These are phyloP conservation scores for Brenthis ino DNA, from an alignment of 2,888 invertebrate species.

Conservation along the genomic window DNA sequence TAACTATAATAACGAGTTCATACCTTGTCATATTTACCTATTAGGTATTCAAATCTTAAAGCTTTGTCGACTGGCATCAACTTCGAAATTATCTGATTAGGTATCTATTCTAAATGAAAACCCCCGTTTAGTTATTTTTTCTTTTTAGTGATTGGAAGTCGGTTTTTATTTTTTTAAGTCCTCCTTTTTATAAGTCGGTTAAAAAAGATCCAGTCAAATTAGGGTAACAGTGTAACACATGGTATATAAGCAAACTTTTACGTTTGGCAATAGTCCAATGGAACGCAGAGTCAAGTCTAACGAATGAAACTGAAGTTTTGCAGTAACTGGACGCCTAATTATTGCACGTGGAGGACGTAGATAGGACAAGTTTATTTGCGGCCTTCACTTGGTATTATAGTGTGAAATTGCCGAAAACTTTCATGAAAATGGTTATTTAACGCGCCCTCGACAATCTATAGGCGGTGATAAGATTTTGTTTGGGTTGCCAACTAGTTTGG, in stretches of 20 bases:
- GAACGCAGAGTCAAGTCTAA: conserved; percentile 52
- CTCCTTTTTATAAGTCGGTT: too few relatives aligned
- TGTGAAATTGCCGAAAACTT: conserved; percentile 27
- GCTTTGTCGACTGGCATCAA: too few relatives aligned
- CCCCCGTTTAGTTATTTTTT: too few relatives aligned
- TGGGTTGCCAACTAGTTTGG: too few relatives aligned
- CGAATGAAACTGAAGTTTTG: conserved; percentile 50
- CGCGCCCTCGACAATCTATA: neutral
- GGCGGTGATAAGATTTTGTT: neutral
- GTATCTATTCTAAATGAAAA: too few relatives aligned
- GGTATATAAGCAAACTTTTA: conserved; percentile 46
- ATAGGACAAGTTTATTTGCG: conserved; percentile 41
- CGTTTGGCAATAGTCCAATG: conserved; percentile 55
- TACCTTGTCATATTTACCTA: too few relatives aligned
- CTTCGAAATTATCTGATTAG: too few relatives aligned
- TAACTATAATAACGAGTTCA: too few relatives aligned
- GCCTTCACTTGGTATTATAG: conserved; percentile 17
- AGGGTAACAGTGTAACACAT: conserved; percentile 1
- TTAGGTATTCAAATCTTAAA: too few relatives aligned
- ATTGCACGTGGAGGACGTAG: conserved; percentile 45
- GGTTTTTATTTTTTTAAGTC: too few relatives aligned
- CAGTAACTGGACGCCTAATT: conserved; percentile 41
- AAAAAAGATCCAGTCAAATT: neutral
- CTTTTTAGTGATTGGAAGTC: too few relatives aligned
- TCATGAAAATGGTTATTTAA: conserved; percentile 45